Base-by-base conservation (phyloP, 2,113 vertebrate species). In the Oryzias javanicus region DNA sequence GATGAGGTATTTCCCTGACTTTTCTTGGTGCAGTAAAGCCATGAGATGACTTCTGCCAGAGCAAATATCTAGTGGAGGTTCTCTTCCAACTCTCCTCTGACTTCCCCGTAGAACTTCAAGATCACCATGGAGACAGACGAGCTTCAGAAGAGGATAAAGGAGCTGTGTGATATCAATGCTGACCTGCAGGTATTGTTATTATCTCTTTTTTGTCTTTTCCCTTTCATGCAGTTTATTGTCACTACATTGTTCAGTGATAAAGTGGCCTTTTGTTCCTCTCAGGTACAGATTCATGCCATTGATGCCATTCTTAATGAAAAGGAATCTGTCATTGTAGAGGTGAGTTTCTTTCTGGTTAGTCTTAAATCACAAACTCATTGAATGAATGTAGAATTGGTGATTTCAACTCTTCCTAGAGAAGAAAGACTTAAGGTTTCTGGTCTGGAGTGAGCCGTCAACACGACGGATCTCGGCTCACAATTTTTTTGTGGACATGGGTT, bases 121-220 rank as follows among this genome's bases (percentile, higher is more conserved):
- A 89, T 87, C 45, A 81, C 75, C 35, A 48, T 93, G 89, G 94
- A 97, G 76, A 86, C 70, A 0, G 91, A 94, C 0, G 86, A 82
- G 35, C 85, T 96, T 78, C 89, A 95, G 63, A 93, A 90, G 90
- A 94, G 91, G 83, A 92, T 94, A 51, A 76, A 80, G 12, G 90
- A 91, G 52, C 78, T 95, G 42, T 91, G 90, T 75, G 89, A 93
- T 79, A 89, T 87, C 1, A 86, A 88, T 42, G 42, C 86, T 49
- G 89, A 94, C 27, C 86, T 95, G 64, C 92, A 96, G 91, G 96
- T 97, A 89, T 83, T 17, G 71, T 55, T 17, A 19, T 40, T 59
- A 3, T 40, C 41, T 0, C 8, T 12, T 45, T 46, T n/a, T 3
- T 53, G 35, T 35, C 8, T 29, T 13, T 52, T 4, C 18, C 55